Evolutionary conservation across 2,113 vertebrate genomes (phyloP).

Genomic region (Cnemophilus loriae): DNA sequence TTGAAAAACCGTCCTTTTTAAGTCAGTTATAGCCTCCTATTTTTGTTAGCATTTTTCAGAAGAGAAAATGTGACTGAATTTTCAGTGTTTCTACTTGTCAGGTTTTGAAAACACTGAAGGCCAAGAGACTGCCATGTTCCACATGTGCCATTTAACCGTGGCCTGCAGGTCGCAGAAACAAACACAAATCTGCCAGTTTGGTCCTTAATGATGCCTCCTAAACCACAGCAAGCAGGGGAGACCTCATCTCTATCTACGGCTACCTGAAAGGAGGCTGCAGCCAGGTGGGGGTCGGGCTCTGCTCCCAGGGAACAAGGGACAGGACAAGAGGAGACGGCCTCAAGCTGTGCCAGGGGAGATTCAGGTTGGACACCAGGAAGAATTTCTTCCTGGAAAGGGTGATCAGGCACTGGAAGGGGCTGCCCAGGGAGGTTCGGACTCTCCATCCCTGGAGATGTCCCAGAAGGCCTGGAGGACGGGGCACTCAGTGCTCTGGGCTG

Average conservation of each 20-base stretch:
- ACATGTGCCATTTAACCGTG: neutral
- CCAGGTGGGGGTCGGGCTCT: fast-evolving
- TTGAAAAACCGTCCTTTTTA: fast-evolving
- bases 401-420: neutral
- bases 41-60: neutral
- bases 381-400: neutral
- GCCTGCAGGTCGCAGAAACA: neutral
- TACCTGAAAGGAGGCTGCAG: neutral
- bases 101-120: neutral
- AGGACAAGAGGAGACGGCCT: neutral
- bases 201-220: neutral
- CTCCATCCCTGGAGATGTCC: neutral
- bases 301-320: neutral
- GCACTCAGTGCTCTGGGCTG: neutral
- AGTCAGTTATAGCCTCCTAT: neutral
- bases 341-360: neutral
- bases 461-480: neutral
- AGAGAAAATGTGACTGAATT: neutral
- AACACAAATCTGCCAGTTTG: neutral
- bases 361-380: neutral
- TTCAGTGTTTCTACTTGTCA: neutral
- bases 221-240: neutral
- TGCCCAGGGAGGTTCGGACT: neutral
- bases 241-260: neutral
- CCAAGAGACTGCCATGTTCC: neutral